Percentiles rank a stretch among this genome's conserved stretches.
These are phyloP conservation scores for Hymenopus coronatus DNA, from an alignment of 2,888 invertebrate genomes.

Conservation along the genomic window DNA sequence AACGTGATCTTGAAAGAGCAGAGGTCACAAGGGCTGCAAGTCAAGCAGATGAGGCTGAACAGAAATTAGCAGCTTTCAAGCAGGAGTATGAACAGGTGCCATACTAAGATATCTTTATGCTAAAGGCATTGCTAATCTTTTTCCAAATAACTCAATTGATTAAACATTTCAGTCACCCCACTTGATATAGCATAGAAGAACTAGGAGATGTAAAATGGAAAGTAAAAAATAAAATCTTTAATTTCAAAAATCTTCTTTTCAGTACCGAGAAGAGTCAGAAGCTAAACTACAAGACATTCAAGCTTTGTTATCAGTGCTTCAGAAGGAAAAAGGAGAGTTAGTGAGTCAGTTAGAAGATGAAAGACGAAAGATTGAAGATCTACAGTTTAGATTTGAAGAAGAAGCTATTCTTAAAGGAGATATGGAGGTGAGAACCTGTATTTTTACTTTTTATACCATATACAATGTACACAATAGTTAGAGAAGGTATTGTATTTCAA, in stretches of 20 bases:
- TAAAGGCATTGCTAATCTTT: background rate
- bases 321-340: slow-evolving; percentile 56
- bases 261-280: slow-evolving; percentile 57
- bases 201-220: background rate
- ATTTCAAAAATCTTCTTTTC: slow-evolving; percentile 32
- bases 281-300: slow-evolving; percentile 52
- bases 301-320: slow-evolving; percentile 49
- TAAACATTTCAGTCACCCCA: background rate
- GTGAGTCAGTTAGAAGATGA: slow-evolving; percentile 71
- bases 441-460: too few species aligned
- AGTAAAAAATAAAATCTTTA: too few species aligned
- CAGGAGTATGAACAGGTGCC: slow-evolving; percentile 65
- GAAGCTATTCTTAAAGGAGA: slow-evolving; percentile 86
- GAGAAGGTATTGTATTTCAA: too few species aligned
- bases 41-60: slow-evolving; percentile 76
- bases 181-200: background rate
- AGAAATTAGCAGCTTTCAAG: slow-evolving; percentile 56
- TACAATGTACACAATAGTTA: too few species aligned
- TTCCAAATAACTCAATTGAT: background rate
- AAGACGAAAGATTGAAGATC: slow-evolving; percentile 78
- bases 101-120: background rate
- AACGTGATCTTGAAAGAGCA: slow-evolving; percentile 85
- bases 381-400: slow-evolving; percentile 88
- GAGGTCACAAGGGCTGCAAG: slow-evolving; percentile 81
- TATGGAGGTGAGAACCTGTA: slow-evolving; percentile 65